Conservation (phyloP, 2,113 vertebrate genomes). For the Bolborhynchus lineola region DNA sequence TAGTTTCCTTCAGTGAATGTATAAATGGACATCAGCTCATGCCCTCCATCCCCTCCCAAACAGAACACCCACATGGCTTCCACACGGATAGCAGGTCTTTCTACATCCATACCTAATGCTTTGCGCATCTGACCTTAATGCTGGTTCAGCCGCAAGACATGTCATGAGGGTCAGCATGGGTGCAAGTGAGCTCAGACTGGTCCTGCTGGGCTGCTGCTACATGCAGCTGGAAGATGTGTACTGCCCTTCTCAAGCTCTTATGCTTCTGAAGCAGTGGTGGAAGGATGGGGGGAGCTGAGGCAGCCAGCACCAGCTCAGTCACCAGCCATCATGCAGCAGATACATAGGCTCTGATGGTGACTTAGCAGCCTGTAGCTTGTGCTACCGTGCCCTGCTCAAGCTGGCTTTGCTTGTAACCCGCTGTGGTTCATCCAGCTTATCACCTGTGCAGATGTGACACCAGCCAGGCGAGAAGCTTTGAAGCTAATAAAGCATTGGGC, state of each 20-base stretch:
- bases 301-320: not conserved
- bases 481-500: not conserved
- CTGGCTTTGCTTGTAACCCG: not conserved
- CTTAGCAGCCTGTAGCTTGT: not conserved
- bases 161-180: accelerated
- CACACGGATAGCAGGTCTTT: not conserved
- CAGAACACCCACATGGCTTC: not conserved
- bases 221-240: not conserved
- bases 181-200: not conserved
- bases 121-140: not conserved
- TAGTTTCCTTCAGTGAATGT: not conserved
- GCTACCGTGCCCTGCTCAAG: not conserved
- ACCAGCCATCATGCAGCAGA: accelerated
- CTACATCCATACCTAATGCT: accelerated
- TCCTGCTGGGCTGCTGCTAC: not conserved
- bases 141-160: not conserved
- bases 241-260: not conserved
- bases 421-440: not conserved
- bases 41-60: not conserved
- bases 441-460: accelerated
- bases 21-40: not conserved
- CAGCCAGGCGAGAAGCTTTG: not conserved
- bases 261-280: accelerated
- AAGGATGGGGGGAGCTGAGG: accelerated
- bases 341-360: not conserved